phyloP scores from a whole-genome alignment of 1,140 invertebrate genomes.

The Wasmannia auropunctata region DNA sequence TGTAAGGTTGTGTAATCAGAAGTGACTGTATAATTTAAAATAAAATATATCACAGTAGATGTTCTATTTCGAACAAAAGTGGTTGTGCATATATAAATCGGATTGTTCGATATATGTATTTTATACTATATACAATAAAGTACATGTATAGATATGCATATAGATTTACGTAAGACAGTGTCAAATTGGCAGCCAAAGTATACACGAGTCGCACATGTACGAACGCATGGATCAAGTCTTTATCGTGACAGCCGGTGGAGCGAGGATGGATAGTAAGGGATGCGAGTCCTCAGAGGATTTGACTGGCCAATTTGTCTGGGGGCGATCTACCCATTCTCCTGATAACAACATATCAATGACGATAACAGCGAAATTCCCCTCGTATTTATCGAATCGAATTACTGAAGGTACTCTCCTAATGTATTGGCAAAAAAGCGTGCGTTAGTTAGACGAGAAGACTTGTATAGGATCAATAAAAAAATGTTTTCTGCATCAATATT shows the following conservation, averaged over 20 bases:
- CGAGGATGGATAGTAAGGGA: slow-evolving; percentile 57
- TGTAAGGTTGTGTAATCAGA: neutral
- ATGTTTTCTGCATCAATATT: neutral
- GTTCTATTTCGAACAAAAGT: neutral
- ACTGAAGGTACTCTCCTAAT: slow-evolving; percentile 3
- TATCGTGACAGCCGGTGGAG: slow-evolving; percentile 29
- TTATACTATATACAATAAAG: neutral
- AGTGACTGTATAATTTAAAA: neutral
- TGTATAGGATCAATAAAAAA: slow-evolving; percentile 7
- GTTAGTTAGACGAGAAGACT: too few species aligned
- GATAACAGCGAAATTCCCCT: neutral
- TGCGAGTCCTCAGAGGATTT: slow-evolving; percentile 49
- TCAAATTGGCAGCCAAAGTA: slow-evolving; percentile 38
- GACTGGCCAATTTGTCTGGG: slow-evolving; percentile 67
- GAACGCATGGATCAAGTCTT: slow-evolving; percentile 63
- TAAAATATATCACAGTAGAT: neutral
- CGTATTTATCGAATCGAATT: slow-evolving; percentile 52
- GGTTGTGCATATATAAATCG: too few species aligned
- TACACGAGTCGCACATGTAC: slow-evolving; percentile 42
- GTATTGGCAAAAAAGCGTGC: neutral
- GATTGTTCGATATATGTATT: neutral
- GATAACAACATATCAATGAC: slow-evolving; percentile 52
- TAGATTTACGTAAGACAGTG: slow-evolving; percentile 21
- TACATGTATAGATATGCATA: neutral
- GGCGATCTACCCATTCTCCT: slow-evolving; percentile 39